Base-by-base conservation (phyloP, 2,797 vertebrate genomes). In the Phylloscopus collybita region DNA sequence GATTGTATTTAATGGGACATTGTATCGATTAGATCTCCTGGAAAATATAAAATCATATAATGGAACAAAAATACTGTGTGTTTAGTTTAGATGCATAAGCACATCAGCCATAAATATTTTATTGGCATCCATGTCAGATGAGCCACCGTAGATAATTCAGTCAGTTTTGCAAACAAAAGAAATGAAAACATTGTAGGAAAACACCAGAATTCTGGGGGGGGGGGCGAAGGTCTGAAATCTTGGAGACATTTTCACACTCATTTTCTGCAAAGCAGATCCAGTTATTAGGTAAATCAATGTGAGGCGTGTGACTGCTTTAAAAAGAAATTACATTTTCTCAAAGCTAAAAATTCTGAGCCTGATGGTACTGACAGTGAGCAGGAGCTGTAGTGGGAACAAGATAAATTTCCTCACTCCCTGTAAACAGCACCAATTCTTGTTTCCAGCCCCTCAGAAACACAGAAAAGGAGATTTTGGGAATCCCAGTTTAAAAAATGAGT, bases 251-350 rank as follows among this genome's bases (percentile, higher is more conserved):
- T 86, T 88, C 11, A 80, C 42, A 71, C 21, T 88, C 29, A 16
- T 50, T 85, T 93, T 78, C 73, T 80, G 65, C 92, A 86, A 83
- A 93, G 80, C 38, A 80, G 69, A 90, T 49, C n/a, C 65, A 73
- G 30, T 88, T 91, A 61, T 50, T 61, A 70, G 56, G 73, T 53
- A 86, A 78, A 88, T 66, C 70, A 54, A 36, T 57, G 50, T 29
- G 32, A 66, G 53, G 53, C 0, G 7, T 36, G 45, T 14, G 36
- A 70, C 56, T 76, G 50, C 45, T 76, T 86, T 57, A 60, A 57
- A 92, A 79, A 88, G 32, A 86, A 86, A 92, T 42, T 42, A 2
- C 21, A 34, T 49, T 66, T 80, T 72, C 78, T 65, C 57, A 22
- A 42, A 94, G 70, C n/a, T 70, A 73, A 59, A 88, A 69, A 17